A percentile compares a stretch with the other conserved stretches of the same genome.
These are phyloP conservation scores for Nixonia krombeini DNA, from an alignment of 1,140 invertebrate genomes.

Conservation along the genomic window DNA sequence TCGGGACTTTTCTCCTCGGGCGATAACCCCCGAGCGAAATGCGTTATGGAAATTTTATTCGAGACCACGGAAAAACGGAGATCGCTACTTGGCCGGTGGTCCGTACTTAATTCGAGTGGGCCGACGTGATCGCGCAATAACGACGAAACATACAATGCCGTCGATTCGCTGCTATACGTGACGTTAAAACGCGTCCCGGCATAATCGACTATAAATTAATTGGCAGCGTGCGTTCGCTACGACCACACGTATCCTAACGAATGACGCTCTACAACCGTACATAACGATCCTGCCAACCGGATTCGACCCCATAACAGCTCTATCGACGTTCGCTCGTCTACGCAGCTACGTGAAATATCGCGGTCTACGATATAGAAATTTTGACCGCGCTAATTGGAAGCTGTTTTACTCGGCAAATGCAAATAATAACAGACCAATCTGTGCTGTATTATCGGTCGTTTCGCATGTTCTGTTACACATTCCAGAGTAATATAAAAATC, in stretches of 20 bases:
- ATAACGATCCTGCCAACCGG: constrained; percentile 25
- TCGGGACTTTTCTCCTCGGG: background rate
- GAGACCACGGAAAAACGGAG: background rate
- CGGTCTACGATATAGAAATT: too few species aligned
- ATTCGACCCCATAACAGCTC: constrained; percentile 16
- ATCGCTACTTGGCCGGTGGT: constrained; percentile 6
- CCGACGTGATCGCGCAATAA: constrained; percentile 20
- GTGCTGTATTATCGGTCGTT: too few species aligned
- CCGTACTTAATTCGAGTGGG: constrained; percentile 11
- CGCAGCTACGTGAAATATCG: constrained; percentile 4
- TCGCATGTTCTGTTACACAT: too few species aligned
- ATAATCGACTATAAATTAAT: constrained; percentile 58
- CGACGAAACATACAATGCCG: constrained; percentile 18
- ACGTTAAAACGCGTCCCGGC: constrained; percentile 35
- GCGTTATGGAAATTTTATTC: constrained; percentile 13
- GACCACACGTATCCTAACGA: constrained; percentile 32
- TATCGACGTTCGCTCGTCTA: constrained; percentile 7
- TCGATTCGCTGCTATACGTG: constrained; percentile 16
- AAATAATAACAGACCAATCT: too few species aligned
- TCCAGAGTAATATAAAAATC: too few species aligned
- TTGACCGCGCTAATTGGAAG: too few species aligned
- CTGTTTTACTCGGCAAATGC: too few species aligned
- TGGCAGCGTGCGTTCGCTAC: constrained; percentile 22
- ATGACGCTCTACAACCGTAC: constrained; percentile 40
- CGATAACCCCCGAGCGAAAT: constrained; percentile 1